These are phyloP conservation scores for Cheirogaleus medius DNA, from an alignment of 2,113 vertebrate genomes.

Conservation along the genomic window DNA sequence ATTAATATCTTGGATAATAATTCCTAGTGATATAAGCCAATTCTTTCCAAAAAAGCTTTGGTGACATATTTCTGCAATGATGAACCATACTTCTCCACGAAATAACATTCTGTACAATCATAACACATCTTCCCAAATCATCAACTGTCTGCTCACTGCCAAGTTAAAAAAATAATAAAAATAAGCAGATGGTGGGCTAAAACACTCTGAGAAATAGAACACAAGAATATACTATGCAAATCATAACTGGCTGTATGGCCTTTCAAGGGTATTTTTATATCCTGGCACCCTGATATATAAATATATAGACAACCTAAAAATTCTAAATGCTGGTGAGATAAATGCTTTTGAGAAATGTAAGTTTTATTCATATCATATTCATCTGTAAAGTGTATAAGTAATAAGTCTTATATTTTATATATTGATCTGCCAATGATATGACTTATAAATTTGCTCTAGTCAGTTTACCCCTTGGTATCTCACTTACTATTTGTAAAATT, in stretches of 20 bases:
- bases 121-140: not conserved
- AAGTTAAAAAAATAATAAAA: not conserved
- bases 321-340: not conserved
- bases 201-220: not conserved
- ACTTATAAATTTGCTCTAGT: not conserved
- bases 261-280: not conserved
- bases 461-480: not conserved
- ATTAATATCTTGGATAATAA: not conserved
- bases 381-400: not conserved
- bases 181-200: not conserved
- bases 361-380: not conserved
- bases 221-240: not conserved
- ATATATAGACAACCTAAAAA: not conserved
- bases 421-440: not conserved
- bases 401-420: not conserved
- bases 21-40: not conserved
- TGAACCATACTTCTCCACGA: not conserved
- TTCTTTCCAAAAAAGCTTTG: not conserved
- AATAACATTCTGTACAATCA: not conserved
- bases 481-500: not conserved
- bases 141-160: not conserved
- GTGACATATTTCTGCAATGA: not conserved
- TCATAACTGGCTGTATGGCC: fast-evolving
- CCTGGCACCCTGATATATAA: not conserved
- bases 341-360: not conserved